Conservation (phyloP, 2,113 vertebrate genomes). For the Falcunculus frontatus region DNA sequence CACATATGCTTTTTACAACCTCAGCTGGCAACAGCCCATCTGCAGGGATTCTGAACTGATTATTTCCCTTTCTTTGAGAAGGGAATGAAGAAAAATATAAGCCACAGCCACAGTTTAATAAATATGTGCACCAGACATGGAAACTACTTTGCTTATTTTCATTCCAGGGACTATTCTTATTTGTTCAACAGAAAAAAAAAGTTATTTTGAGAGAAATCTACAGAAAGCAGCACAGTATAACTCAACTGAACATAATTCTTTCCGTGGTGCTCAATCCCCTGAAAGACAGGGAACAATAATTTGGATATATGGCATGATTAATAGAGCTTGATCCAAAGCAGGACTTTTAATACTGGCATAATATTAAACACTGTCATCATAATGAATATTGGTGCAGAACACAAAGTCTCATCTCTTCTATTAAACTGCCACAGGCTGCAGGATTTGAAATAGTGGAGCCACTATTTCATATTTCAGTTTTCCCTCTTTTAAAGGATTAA, state of each 20-base stretch:
- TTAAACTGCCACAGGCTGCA: not conserved
- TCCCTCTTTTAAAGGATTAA: not conserved
- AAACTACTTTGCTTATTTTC: not conserved
- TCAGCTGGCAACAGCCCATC: not conserved
- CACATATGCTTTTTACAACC: not conserved
- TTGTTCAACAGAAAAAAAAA: not conserved
- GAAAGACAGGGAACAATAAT: constrained; percentile 7
- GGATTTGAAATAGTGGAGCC: not conserved
- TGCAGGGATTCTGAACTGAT: not conserved
- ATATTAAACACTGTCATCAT: constrained; percentile 34
- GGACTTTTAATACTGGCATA: constrained; percentile 26
- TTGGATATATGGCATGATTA: constrained; percentile 6
- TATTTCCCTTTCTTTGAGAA: not conserved
- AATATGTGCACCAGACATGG: not conserved
- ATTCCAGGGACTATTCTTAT: not conserved
- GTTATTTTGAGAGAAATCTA: not conserved
- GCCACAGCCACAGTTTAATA: not conserved
- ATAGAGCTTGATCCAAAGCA: constrained; percentile 23
- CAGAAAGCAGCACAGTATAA: not conserved
- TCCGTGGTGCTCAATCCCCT: not conserved
- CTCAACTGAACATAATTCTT: not conserved
- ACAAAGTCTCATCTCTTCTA: constrained; percentile 14
- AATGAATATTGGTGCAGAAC: constrained; percentile 40
- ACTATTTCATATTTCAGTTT: not conserved
- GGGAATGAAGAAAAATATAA: not conserved